phyloP scores from a whole-genome alignment of 2,888 invertebrate genomes.

The Diloba caeruleocephala region DNA sequence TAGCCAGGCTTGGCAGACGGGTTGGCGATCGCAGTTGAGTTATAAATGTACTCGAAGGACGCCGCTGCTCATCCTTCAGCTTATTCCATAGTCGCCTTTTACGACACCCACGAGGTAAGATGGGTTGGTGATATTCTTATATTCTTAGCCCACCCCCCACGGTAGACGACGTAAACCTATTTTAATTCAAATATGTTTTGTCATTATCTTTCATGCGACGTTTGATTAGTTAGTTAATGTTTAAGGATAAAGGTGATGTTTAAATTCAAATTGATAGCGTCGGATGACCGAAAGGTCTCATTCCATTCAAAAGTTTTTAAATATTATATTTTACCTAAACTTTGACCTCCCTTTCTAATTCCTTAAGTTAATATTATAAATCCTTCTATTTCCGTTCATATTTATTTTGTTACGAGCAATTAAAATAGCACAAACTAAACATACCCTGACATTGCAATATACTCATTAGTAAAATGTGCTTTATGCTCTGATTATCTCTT shows the following conservation, averaged over 20 bases:
- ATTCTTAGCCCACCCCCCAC: too few species aligned
- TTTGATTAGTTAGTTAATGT: too few species aligned
- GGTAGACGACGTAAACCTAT: too few species aligned
- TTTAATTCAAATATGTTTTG: too few species aligned
- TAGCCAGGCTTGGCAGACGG: too few species aligned
- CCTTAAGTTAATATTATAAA: constrained; percentile 23
- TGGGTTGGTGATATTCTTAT: too few species aligned
- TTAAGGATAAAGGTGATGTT: not conserved
- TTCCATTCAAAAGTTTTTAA: not conserved
- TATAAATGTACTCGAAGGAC: too few species aligned
- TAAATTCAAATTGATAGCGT: not conserved
- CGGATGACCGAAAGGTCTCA: not conserved
- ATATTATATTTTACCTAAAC: not conserved
- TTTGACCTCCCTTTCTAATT: constrained; percentile 46
- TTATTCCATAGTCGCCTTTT: too few species aligned
- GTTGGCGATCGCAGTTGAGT: too few species aligned
- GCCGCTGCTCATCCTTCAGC: too few species aligned
- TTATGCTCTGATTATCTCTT: constrained; percentile 1
- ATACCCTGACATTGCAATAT: not conserved
- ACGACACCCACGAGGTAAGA: too few species aligned
- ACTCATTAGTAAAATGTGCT: not conserved
- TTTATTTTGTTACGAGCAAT: not conserved
- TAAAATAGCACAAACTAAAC: constrained; percentile 3
- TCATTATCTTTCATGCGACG: too few species aligned
- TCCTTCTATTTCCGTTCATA: not conserved